Evolutionary conservation across 2,888 invertebrate species (phyloP).

Genomic region (Drosophila mercatorum): DNA sequence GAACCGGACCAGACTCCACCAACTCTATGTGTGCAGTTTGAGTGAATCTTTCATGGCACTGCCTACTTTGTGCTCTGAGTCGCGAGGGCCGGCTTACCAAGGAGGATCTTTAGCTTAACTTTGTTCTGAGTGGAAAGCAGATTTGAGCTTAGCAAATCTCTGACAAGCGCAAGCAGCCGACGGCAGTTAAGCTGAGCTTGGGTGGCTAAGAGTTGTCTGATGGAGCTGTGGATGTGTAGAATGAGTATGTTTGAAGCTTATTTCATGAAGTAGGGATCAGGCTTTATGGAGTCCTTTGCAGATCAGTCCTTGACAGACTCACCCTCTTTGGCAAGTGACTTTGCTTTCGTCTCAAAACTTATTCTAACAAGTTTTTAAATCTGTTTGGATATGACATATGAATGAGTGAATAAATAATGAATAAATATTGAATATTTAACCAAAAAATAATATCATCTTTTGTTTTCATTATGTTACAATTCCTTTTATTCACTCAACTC

Average conservation of each 20-base stretch:
- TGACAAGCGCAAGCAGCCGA: constrained; percentile 37
- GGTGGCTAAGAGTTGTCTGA: neutral
- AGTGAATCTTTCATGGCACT: constrained; percentile 73
- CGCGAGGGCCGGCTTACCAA: constrained; percentile 18
- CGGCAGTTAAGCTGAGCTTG: constrained; percentile 35
- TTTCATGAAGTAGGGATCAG: neutral
- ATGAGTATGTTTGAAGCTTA: no score
- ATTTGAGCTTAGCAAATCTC: constrained; percentile 4
- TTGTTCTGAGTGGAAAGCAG: constrained; percentile 1
- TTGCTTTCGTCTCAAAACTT: neutral
- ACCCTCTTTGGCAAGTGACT: neutral
- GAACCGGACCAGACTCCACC: constrained; percentile 14
- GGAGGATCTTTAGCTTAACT: constrained; percentile 16
- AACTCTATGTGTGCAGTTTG: constrained; percentile 44
- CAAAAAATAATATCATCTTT: neutral
- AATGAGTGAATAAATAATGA: neutral
- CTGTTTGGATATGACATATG: neutral
- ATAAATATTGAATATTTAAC: neutral
- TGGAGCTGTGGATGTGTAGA: neutral
- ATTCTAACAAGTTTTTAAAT: neutral
- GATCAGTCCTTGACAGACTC: neutral
- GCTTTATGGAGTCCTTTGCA: neutral
- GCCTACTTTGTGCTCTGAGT: constrained; percentile 65
- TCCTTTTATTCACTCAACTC: neutral
- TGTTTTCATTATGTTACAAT: neutral